Evolutionary conservation across 2,113 vertebrate species (phyloP), one percentile per base, ranked within the genome.

Genomic region (Heloderma charlesbogerti): DNA sequence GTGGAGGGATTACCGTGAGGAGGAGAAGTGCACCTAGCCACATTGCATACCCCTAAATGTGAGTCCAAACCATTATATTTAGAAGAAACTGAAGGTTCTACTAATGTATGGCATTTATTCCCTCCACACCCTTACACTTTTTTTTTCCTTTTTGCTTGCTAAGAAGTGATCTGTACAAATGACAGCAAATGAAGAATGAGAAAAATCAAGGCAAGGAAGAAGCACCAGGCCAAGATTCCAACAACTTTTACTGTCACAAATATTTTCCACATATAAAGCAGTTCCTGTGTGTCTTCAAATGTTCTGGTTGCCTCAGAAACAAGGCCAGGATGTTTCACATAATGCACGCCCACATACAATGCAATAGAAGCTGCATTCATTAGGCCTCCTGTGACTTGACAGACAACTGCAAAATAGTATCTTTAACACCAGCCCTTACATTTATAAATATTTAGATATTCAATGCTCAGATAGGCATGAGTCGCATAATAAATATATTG

Each of bases 291-390:
- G 92, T 90, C 80, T 85, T 91, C 29, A 71, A 90, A 94, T 90
- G 63, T 69, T 92, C 86, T 90, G 89, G 89, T 96, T 96, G 90
- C 85, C 94, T 91, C 90, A 95, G 96, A 91, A 97, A 96, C 93
- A 94, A 96, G 96, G 94, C 34, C 92, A 27, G 66, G 93, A 79
- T 92, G 31, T 90, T 95, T 89, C 87, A 93, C 86, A 80, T 51
- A 87, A 63, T 57, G 75, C 84, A 93, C 29, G 77, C 72, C 93
- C 91, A 87, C 66, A 90, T 84, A 43, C 72, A 71, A 87, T 78
- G 43, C 51, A 87, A 92, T 74, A 88, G 77, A 72, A 67, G 85
- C 71, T 77, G 29, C 7, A 91, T 88, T 91, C 79, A 88, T 20
- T 29, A 84, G 27, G 4, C 16, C 27, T 34, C 48, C 89, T 63